A percentile compares a stretch with the other conserved stretches of the same genome.
These are phyloP conservation scores for Neolamprologus longior DNA, from an alignment of 2,113 vertebrate genomes.

Conservation along the genomic window DNA sequence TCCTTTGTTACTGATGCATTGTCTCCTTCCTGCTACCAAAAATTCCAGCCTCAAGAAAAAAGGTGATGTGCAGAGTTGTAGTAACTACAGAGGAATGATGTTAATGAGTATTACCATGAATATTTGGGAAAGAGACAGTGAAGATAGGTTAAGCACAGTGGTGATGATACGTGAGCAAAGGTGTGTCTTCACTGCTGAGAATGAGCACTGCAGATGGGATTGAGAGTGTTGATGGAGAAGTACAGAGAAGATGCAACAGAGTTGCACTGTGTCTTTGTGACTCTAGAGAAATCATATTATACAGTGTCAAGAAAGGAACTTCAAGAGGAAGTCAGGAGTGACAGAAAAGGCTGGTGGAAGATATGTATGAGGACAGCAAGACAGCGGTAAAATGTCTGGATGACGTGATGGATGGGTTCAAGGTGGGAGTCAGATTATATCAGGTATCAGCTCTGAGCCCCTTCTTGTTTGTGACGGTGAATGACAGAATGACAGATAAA, in stretches of 20 bases:
- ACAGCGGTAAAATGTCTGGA: neutral
- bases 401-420: neutral
- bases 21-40: neutral
- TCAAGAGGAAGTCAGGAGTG: neutral
- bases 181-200: neutral
- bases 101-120: neutral
- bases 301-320: neutral
- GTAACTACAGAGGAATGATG: neutral
- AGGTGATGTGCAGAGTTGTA: neutral
- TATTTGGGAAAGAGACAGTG: neutral
- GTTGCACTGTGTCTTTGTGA: neutral
- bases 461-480: neutral
- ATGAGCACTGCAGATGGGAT: neutral
- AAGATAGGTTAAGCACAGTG: neutral
- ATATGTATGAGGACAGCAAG: neutral
- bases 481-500: neutral
- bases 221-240: neutral
- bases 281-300: neutral
- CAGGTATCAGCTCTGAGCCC: neutral
- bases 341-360: neutral
- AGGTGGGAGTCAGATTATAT: neutral
- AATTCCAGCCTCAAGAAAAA: neutral
- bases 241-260: neutral
- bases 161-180: neutral
- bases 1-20: slow-evolving; percentile 22